A percentile compares a stretch with the other conserved stretches of the same genome.
phyloP scores from a whole-genome alignment of 1,140 invertebrate genomes.

The Dendroctonus ponderosae region DNA sequence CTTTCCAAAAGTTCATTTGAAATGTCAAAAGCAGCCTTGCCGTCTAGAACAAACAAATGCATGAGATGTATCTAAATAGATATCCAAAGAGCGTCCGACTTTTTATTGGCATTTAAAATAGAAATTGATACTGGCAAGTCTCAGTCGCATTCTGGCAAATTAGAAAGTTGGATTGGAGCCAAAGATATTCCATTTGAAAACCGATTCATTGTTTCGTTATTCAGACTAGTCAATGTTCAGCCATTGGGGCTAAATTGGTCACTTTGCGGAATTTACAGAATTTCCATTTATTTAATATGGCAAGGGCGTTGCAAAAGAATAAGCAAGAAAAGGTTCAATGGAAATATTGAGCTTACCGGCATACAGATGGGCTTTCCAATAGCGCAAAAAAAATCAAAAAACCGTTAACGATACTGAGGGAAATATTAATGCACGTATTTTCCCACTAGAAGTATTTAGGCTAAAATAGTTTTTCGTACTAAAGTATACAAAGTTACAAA shows the following conservation, averaged over 20 bases:
- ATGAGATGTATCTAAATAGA: slow-evolving; percentile 23
- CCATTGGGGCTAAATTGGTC: slow-evolving; percentile 7
- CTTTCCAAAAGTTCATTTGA: slow-evolving; percentile 5
- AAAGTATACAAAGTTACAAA: too few relatives aligned
- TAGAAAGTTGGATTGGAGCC: slow-evolving; percentile 19
- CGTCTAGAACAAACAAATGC: slow-evolving; percentile 9
- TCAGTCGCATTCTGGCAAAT: slow-evolving; percentile 19
- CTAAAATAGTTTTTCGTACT: too few relatives aligned
- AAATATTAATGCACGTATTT: too few relatives aligned
- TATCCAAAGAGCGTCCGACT: slow-evolving; percentile 20
- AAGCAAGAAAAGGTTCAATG: too few relatives aligned
- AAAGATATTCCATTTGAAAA: slow-evolving; percentile 17
- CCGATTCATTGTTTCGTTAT: slow-evolving; percentile 19
- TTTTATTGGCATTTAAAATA: slow-evolving; percentile 26
- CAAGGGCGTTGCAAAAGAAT: too few relatives aligned
- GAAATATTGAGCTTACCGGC: too few relatives aligned
- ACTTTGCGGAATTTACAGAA: slow-evolving; percentile 3
- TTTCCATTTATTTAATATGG: too few relatives aligned
- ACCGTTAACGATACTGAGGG: too few relatives aligned
- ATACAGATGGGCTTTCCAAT: too few relatives aligned
- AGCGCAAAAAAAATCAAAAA: too few relatives aligned
- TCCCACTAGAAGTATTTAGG: too few relatives aligned
- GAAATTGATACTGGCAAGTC: slow-evolving; percentile 18
- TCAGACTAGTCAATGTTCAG: slow-evolving; percentile 5
- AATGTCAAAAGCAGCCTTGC: slow-evolving; percentile 11